Conservation (phyloP, 1,140 invertebrate species). For the Orchesella cincta region DNA sequence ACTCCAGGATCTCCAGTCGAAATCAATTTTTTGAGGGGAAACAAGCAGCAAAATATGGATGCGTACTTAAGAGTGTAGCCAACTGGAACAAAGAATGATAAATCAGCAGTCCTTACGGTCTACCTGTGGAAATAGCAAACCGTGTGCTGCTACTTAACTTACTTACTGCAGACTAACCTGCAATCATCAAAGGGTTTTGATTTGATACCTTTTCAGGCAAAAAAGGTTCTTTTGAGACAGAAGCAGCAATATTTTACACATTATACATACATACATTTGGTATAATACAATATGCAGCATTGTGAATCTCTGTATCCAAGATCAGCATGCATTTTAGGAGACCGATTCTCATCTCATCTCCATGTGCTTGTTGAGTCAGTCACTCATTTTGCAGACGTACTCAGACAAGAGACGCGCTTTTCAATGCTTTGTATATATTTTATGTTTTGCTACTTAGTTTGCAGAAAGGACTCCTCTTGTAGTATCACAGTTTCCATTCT, state of each 20-base stretch:
- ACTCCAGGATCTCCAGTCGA: too few species aligned
- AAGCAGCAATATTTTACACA: background rate
- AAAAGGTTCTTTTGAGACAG: background rate
- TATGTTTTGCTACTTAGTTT: too few species aligned
- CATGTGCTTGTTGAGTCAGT: too few species aligned
- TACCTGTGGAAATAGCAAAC: background rate
- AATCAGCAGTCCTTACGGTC: background rate
- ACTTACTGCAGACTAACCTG: conserved; percentile 14
- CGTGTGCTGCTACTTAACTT: conserved; percentile 8
- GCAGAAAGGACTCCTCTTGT: too few species aligned
- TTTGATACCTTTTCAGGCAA: background rate
- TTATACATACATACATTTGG: background rate
- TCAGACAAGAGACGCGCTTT: too few species aligned
- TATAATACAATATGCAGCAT: background rate
- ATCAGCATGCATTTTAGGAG: too few species aligned
- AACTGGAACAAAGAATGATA: conserved; percentile 6
- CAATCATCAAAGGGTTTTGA: background rate
- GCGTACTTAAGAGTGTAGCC: background rate
- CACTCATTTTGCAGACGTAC: too few species aligned
- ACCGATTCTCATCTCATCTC: too few species aligned
- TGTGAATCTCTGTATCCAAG: background rate
- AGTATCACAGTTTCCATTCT: too few species aligned
- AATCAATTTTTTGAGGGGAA: too few species aligned
- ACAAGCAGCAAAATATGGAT: background rate
- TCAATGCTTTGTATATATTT: too few species aligned